Evolutionary conservation across 1,140 invertebrate species (phyloP).

Genomic region (Bactericera cockerelli): DNA sequence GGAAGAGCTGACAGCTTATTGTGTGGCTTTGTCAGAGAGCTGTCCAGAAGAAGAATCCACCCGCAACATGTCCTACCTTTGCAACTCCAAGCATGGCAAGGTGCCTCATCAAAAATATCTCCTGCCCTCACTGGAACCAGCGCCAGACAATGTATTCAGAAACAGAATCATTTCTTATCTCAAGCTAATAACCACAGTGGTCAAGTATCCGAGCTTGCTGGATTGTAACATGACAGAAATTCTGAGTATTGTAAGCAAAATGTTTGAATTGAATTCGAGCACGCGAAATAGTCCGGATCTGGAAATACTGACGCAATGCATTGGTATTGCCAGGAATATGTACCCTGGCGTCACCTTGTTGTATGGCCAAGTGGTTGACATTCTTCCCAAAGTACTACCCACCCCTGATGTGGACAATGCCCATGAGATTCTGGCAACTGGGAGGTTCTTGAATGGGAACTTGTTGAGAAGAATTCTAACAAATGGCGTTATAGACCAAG

Average conservation of each 20-base stretch:
- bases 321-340: neutral
- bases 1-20: conserved; percentile 1
- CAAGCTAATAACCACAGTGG: neutral
- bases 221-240: neutral
- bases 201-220: neutral
- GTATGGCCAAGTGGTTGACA: neutral
- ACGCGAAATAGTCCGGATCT: neutral
- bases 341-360: neutral
- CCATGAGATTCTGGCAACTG: neutral
- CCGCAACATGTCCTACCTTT: neutral
- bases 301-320: neutral
- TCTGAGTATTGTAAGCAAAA: conserved; percentile 1
- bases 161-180: neutral
- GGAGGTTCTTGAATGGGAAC: neutral
- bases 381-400: neutral
- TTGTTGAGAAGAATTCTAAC: neutral
- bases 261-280: neutral
- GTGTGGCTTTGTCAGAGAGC: neutral
- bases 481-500: neutral
- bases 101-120: conserved; percentile 4
- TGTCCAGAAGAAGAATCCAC: neutral
- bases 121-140: neutral
- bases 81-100: neutral
- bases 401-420: neutral
- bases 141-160: neutral